A percentile compares a stretch with the other conserved stretches of the same genome.
These are phyloP conservation scores for Nemoura dubitans DNA, from an alignment of 2,888 invertebrate species.

Conservation along the genomic window DNA sequence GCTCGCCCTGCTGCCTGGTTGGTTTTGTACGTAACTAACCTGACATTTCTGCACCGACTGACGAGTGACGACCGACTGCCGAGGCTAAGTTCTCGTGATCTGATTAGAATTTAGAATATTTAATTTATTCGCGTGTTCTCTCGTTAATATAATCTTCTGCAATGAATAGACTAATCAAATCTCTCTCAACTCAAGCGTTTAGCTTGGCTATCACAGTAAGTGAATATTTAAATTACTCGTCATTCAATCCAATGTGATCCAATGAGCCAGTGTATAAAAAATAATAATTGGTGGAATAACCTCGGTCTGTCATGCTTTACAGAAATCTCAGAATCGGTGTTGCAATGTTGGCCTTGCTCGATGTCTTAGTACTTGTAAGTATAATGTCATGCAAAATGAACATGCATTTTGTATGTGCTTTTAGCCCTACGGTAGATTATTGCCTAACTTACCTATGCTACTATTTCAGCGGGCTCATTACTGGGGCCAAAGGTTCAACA, in stretches of 20 bases:
- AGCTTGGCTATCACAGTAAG: neutral
- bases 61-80: too few relatives aligned
- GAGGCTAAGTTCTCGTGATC: neutral
- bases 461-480: conserved; percentile 30
- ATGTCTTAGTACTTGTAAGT: neutral
- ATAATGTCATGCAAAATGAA: neutral
- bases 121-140: neutral
- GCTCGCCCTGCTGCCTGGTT: neutral
- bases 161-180: neutral
- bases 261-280: too few relatives aligned
- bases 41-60: neutral
- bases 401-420: neutral
- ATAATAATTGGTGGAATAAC: neutral
- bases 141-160: too few relatives aligned
- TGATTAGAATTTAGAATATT: neutral
- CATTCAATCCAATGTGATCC: too few relatives aligned
- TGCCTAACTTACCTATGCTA: neutral
- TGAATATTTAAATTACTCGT: neutral
- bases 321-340: neutral
- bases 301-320: neutral
- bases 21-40: neutral
- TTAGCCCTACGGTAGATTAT: neutral
- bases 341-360: neutral
- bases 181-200: neutral
- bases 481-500: conserved; percentile 71